Base-by-base conservation (phyloP, 2,797 vertebrate species). In the Cirrhinus molitorella region DNA sequence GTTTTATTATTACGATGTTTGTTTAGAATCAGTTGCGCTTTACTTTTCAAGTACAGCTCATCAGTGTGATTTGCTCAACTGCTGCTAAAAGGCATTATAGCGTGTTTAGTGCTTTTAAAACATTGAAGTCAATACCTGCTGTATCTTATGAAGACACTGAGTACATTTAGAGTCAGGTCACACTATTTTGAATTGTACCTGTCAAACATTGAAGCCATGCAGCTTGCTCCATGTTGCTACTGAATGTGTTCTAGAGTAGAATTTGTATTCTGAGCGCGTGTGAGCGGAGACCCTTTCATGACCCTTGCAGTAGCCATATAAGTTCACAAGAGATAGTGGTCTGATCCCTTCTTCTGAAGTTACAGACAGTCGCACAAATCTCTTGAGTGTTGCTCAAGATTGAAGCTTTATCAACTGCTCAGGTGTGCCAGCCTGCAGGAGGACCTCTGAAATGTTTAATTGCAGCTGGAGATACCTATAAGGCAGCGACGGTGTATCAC, bases 361-460 rank as follows among this genome's bases (percentile, higher is more conserved):
- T 80, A 68, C 43, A 85, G 83, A 65, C 34, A 85, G 79, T 83
- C 47, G 34, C 86, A 53, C 75, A 82, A 86, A 84, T 78, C 83
- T 88, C 78, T 83, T 31, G 70, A 83, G 85, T 71, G 81, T 87
- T 83, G 80, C 83, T 67, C 83, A 79, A 88, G 87, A 86, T 85
- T 88, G 85, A 85, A 87, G 81, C 72, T 83, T 86, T 87, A 87
- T 88, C 80, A 85, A 85, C 83, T 83, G 51, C 82, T 86, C 82
- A 75, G 66, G 81, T 84, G 84, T 37, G 79, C 79, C 85, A 85
- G 83, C 78, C 85, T 88, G 79, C 83, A 79, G 84, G 76, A 82
- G 74, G 34, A 83, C 80, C 83, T 84, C 80, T 87, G 83, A 89
- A 88, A 87, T 83, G 76, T 85, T 77, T 89, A 84, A 89, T 85